Percentiles rank a stretch among this genome's conserved stretches.
These are phyloP conservation scores for Pseudomyrmex cubaensis DNA, from an alignment of 1,140 invertebrate species.

Conservation along the genomic window DNA sequence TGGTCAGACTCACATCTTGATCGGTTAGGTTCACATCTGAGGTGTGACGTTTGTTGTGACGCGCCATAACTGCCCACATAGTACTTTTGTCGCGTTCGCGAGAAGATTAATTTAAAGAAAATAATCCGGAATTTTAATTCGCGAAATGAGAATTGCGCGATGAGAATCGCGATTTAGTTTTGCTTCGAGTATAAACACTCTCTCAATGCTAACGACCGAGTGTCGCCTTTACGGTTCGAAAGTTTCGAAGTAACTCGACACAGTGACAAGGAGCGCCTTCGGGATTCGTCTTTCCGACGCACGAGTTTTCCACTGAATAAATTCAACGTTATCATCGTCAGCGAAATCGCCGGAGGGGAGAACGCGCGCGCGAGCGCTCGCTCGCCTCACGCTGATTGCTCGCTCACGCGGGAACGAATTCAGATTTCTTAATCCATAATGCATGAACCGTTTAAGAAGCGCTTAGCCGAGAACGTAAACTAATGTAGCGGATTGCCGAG, in stretches of 20 bases:
- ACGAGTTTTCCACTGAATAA: constrained; percentile 73
- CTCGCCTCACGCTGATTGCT: constrained; percentile 53
- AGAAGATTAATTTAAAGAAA: constrained; percentile 21
- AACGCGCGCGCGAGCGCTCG: constrained; percentile 22
- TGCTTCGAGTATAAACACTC: background rate
- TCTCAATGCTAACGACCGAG: constrained; percentile 26
- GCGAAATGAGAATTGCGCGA: background rate
- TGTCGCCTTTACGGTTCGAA: background rate
- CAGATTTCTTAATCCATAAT: constrained; percentile 77
- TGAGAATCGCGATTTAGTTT: constrained; percentile 4
- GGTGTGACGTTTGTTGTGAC: no score
- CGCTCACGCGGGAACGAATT: constrained; percentile 62
- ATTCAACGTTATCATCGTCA: constrained; percentile 69
- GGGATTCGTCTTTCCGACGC: constrained; percentile 57
- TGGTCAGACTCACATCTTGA: no score
- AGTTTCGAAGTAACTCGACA: constrained; percentile 49
- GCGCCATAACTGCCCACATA: no score
- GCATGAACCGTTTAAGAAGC: constrained; percentile 76
- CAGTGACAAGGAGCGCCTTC: constrained; percentile 50
- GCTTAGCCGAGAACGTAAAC: constrained; percentile 69
- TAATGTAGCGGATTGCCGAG: constrained; percentile 76
- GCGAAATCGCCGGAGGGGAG: constrained; percentile 38
- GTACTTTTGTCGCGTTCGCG: background rate
- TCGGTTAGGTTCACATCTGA: no score
- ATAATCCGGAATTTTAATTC: background rate